Evolutionary conservation across 2,797 vertebrate species (phyloP).

Genomic region (Mus spretus): DNA sequence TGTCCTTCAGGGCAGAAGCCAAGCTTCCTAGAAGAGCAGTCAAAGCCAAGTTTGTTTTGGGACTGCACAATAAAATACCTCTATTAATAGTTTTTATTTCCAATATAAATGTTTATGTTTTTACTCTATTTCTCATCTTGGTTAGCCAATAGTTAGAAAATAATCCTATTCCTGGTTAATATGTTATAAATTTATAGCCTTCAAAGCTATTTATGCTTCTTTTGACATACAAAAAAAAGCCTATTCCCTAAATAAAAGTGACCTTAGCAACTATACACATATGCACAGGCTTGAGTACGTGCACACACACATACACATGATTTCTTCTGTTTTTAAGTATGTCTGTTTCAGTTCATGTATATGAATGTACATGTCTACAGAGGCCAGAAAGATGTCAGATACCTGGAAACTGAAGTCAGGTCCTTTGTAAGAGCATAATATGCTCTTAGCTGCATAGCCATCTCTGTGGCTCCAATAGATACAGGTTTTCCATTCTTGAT

Average conservation of each 20-base stretch:
- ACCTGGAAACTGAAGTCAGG: background rate
- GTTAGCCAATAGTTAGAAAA: conserved; percentile 84
- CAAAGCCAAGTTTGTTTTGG: conserved; percentile 84
- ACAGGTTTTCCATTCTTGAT: background rate
- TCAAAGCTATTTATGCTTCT: conserved; percentile 60
- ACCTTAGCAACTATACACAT: background rate
- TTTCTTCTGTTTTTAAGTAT: background rate
- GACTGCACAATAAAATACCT: conserved; percentile 88
- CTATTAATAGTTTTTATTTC: conserved; percentile 86
- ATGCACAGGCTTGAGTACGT: background rate
- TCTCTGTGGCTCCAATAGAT: background rate
- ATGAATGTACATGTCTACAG: background rate
- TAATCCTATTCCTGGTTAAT: conserved; percentile 66
- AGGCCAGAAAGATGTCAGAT: background rate
- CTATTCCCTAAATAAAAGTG: conserved; percentile 75
- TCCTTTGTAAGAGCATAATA: background rate
- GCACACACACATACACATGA: background rate
- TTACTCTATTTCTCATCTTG: conserved; percentile 85
- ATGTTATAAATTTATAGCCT: conserved; percentile 50
- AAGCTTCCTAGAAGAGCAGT: conserved; percentile 76
- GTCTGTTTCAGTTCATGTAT: background rate
- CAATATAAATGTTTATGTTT: conserved; percentile 89
- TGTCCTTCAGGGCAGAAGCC: conserved; percentile 87
- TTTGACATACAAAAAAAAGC: conserved; percentile 45
- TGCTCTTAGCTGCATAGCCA: background rate